Conservation (phyloP, 2,888 invertebrate species). For the Cantharis lateralis region DNA sequence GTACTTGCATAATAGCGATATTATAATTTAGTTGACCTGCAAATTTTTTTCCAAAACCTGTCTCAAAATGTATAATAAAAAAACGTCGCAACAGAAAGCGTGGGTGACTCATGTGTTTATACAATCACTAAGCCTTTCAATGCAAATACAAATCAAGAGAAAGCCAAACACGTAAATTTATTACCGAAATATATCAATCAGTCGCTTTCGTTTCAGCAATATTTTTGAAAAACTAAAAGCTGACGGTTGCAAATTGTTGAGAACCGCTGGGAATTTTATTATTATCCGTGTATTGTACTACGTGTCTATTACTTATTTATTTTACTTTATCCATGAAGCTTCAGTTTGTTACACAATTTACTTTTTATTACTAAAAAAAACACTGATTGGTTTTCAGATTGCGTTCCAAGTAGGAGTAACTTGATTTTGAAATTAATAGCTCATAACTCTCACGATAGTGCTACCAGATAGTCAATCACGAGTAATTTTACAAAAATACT, state of each 20-base stretch:
- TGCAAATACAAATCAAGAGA: slow-evolving; percentile 43
- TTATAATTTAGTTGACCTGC: slow-evolving; percentile 31
- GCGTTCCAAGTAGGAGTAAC: background rate
- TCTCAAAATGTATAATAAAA: slow-evolving; percentile 33
- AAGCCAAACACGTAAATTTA: slow-evolving; percentile 37
- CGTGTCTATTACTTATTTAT: background rate
- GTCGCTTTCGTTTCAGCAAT: slow-evolving; percentile 32
- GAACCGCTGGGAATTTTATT: background rate
- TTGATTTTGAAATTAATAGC: background rate
- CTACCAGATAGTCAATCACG: background rate
- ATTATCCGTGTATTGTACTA: background rate
- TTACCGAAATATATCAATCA: slow-evolving; percentile 42
- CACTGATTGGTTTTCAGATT: background rate
- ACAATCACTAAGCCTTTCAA: slow-evolving; percentile 41
- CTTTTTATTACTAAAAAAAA: background rate
- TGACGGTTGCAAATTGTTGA: background rate
- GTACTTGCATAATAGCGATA: slow-evolving; percentile 21
- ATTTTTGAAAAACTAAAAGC: slow-evolving; percentile 6
- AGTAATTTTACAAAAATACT: background rate
- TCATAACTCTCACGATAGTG: background rate
- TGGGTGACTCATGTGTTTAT: slow-evolving; percentile 43
- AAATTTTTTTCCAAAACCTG: slow-evolving; percentile 35
- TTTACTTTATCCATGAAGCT: background rate
- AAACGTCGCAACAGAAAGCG: slow-evolving; percentile 36
- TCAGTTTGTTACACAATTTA: background rate